Base-by-base conservation (phyloP, 35 echinoderm and acorn worm species). In the Ophioderma brevispina region DNA sequence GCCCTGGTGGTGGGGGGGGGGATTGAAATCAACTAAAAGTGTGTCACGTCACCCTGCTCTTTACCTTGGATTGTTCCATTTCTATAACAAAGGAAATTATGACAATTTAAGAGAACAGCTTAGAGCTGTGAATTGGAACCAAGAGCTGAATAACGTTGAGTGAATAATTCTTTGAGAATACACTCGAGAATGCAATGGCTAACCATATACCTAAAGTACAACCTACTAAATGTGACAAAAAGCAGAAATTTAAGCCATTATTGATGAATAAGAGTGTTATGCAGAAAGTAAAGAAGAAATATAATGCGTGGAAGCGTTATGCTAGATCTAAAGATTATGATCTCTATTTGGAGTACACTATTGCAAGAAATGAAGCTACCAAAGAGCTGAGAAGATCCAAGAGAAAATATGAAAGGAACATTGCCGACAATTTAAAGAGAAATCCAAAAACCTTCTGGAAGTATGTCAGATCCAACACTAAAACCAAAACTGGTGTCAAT, bases 401-500 rank as follows among this genome's bases (percentile, higher is more conserved):
- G 37, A 64, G 43, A 25, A 33, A 17, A 19, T 87, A 36, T 40
- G 64, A 87, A 78, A 87, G 39, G 17, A 63, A 85, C 30, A 85
- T 64, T 85, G 83, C 83, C 32, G 49, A 78, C 28, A 35, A 78
- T 37, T 40, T 39, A 30, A 78, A 43, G n/a, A 78, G 30, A 0
- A 85, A 70, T 39, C 32, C n/a, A n/a, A n/a, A n/a, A n/a, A n/a
- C n/a, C n/a, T n/a, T n/a, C n/a, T n/a, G n/a, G n/a, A n/a, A n/a
- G 13, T 91, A 91, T 84, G 89, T 84, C 10, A 76, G 75, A 35
- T 64, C n/a, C 64, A 84, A 77, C 37, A 77, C 79, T 23, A 83
- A 91, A 10, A 25, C 33, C 35, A 84, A 37, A 37, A 41, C 15
- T 23, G 81, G 55, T 25, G 32, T 91, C n/a, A 39, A 4, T 0